phyloP scores from a whole-genome alignment of 1,140 invertebrate genomes.

The Uloborus diversus region DNA sequence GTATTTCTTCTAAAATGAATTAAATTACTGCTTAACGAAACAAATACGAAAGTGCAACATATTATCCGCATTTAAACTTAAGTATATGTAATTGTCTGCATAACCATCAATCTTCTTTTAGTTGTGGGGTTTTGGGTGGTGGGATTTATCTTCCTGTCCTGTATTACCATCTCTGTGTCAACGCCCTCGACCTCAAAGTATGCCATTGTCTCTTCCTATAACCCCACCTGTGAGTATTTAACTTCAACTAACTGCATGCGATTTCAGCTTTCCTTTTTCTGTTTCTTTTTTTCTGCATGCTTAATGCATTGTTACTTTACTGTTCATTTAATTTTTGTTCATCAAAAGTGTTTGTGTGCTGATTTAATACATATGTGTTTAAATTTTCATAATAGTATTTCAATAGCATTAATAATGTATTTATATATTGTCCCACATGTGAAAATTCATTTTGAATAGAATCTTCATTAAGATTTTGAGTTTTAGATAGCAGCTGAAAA shows the following conservation, averaged over 20 bases:
- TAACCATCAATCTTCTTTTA: conserved; percentile 27
- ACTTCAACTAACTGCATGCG: background rate
- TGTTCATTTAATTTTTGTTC: background rate
- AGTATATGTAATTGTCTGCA: no score
- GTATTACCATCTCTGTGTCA: conserved; percentile 41
- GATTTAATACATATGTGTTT: no score
- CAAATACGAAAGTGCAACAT: no score
- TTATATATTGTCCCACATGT: no score
- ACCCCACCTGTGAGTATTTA: conserved; percentile 49
- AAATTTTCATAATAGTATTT: no score
- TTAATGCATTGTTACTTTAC: background rate
- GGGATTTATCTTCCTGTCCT: conserved; percentile 49
- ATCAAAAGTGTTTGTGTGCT: background rate
- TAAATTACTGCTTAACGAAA: no score
- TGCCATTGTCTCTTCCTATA: conserved; percentile 39
- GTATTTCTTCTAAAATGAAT: no score
- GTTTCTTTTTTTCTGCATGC: background rate
- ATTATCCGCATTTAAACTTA: no score
- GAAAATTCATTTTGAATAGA: no score
- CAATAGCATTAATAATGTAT: no score
- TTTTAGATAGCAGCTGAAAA: no score
- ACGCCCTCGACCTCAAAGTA: conserved; percentile 45
- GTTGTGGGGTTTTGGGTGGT: conserved; percentile 54
- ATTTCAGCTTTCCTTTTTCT: background rate
- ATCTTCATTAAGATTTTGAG: no score